Evolutionary conservation across 2,797 vertebrate species (phyloP).

Genomic region (Gambelia wislizenii): DNA sequence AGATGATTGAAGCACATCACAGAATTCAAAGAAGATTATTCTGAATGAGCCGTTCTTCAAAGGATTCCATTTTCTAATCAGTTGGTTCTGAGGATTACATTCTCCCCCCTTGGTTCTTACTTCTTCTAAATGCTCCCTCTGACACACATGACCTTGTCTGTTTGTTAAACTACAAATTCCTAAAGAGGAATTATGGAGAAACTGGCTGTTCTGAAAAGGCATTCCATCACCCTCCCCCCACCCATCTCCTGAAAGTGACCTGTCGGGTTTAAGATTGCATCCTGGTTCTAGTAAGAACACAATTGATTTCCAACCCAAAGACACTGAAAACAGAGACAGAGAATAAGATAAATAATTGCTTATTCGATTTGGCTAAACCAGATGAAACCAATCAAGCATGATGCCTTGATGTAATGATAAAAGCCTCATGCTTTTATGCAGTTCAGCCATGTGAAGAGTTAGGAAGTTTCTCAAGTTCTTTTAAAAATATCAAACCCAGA

Average conservation of each 20-base stretch:
- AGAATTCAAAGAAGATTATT: conserved; percentile 46
- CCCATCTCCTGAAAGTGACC: conserved; percentile 18
- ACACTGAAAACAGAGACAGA: conserved; percentile 31
- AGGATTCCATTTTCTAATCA: conserved; percentile 39
- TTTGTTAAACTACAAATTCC: conserved; percentile 41
- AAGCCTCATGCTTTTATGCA: conserved; percentile 52
- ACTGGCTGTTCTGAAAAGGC: conserved; percentile 12
- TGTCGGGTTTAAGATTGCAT: conserved; percentile 47
- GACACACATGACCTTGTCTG: conserved; percentile 8
- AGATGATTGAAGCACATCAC: conserved; percentile 35
- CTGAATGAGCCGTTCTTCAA: conserved; percentile 42
- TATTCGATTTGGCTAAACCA: conserved; percentile 41
- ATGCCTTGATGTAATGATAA: conserved; percentile 49
- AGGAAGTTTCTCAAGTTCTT: conserved; percentile 43
- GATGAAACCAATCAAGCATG: conserved; percentile 49
- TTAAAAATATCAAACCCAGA: conserved; percentile 5
- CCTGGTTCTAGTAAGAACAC: conserved; percentile 52
- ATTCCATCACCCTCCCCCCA: conserved; percentile 8
- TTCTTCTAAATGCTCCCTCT: conserved; percentile 46
- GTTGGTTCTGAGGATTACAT: conserved; percentile 28
- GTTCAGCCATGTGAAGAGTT: conserved; percentile 51
- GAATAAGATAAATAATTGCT: conserved; percentile 55
- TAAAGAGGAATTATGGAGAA: conserved; percentile 39
- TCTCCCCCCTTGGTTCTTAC: conserved; percentile 26
- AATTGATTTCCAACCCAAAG: conserved; percentile 56